A percentile compares a stretch with the other conserved stretches of the same genome.
Conservation (phyloP, 2,797 vertebrate genomes). For the Poeciliopsis presidionis region DNA sequence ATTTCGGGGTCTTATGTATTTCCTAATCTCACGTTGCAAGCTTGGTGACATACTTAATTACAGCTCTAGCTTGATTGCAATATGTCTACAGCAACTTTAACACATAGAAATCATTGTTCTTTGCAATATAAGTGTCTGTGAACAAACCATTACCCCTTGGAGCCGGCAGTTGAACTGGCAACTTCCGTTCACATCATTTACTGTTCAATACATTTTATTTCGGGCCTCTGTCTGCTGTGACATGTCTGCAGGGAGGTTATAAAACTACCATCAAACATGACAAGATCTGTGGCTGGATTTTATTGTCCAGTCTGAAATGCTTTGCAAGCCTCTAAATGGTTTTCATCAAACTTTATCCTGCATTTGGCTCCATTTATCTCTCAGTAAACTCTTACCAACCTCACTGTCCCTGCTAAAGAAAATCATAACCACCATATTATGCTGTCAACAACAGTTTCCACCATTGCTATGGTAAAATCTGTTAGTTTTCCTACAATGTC, state of each 20-base stretch:
- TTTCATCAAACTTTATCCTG: not conserved
- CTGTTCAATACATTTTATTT: not conserved
- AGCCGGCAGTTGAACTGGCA: not conserved
- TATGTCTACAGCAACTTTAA: not conserved
- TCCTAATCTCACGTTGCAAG: not conserved
- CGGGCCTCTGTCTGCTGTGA: not conserved
- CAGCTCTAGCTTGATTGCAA: not conserved
- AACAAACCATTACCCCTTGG: not conserved
- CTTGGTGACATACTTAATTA: not conserved
- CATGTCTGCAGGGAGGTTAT: not conserved
- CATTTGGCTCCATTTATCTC: not conserved
- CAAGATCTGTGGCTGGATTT: not conserved
- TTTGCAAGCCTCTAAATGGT: not conserved
- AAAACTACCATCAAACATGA: not conserved
- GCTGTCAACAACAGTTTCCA: not conserved
- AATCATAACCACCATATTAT: not conserved
- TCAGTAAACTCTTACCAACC: not conserved
- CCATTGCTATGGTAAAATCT: not conserved
- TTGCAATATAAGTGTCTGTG: not conserved
- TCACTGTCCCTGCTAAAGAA: not conserved
- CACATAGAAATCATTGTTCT: not conserved
- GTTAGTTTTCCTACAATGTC: not conserved
- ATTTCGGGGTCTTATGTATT: not conserved
- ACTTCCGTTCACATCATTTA: not conserved
- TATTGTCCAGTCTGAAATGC: not conserved